These are phyloP conservation scores for Otolemur crassicaudatus DNA, from an alignment of 2,797 vertebrate genomes.

Conservation along the genomic window DNA sequence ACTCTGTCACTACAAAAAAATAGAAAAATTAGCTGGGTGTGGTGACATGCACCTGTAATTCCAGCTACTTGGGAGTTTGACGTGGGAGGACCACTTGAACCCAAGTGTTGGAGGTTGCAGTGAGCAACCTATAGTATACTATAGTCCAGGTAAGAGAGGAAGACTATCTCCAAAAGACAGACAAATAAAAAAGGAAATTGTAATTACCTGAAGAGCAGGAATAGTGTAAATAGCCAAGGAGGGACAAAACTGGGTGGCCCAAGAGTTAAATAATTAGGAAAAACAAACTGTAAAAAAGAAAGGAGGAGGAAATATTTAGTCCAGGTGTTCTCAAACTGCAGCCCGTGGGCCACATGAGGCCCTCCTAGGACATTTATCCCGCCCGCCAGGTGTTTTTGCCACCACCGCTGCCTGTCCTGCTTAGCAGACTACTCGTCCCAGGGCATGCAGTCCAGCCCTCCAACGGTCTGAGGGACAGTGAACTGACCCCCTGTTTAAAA, in stretches of 20 bases:
- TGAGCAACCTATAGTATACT: neutral
- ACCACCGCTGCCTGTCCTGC: too few species aligned
- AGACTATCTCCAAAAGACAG: neutral
- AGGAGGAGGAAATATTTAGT: neutral
- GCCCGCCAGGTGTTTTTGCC: too few species aligned
- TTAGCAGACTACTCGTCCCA: too few species aligned
- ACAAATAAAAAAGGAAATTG: neutral
- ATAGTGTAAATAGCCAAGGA: neutral
- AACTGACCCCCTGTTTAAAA: too few species aligned
- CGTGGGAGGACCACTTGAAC: neutral
- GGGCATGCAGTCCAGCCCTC: too few species aligned
- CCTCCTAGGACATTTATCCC: too few species aligned
- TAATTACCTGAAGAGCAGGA: neutral
- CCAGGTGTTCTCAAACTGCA: too few species aligned
- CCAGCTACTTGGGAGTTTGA: neutral
- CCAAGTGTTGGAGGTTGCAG: neutral
- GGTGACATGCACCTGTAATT: neutral
- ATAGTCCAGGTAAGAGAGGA: neutral
- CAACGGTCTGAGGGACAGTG: too few species aligned
- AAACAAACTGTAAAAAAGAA: neutral
- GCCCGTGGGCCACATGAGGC: too few species aligned
- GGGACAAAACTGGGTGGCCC: neutral
- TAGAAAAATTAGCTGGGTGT: neutral
- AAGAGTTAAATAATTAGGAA: conserved; percentile 4
- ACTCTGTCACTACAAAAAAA: neutral